These are phyloP conservation scores for Diarsia dahlii DNA, from an alignment of 2,888 invertebrate genomes.

Conservation along the genomic window DNA sequence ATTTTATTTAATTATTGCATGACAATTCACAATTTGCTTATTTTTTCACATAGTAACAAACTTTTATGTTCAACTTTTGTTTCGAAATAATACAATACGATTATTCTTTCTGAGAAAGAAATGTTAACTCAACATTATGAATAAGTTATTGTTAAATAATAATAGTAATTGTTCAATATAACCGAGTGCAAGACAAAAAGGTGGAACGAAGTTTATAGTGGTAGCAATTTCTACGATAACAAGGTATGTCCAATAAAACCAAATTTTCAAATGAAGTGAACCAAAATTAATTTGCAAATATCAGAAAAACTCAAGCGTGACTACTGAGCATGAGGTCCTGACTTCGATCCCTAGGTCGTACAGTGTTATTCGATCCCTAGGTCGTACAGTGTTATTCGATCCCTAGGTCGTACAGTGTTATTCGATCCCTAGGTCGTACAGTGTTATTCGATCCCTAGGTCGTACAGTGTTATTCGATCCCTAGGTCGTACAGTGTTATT, in stretches of 20 bases:
- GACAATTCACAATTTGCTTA: constrained; percentile 30
- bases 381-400: too few species aligned
- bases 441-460: too few species aligned
- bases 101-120: neutral
- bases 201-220: neutral
- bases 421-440: too few species aligned
- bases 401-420: too few species aligned
- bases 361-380: too few species aligned
- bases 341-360: too few species aligned
- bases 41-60: constrained; percentile 47
- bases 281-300: neutral
- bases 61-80: neutral
- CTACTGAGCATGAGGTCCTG: too few species aligned
- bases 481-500: too few species aligned
- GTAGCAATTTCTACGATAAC: neutral
- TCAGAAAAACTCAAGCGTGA: neutral
- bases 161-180: neutral
- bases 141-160: constrained; percentile 12
- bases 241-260: neutral
- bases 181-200: neutral
- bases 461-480: too few species aligned
- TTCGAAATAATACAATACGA: neutral
- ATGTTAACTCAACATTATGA: neutral
- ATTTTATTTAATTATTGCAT: constrained; percentile 26
- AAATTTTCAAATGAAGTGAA: neutral